Evolutionary conservation across 2,113 vertebrate species (phyloP), one percentile per base, ranked within the genome.

Genomic region (Equus quagga): DNA sequence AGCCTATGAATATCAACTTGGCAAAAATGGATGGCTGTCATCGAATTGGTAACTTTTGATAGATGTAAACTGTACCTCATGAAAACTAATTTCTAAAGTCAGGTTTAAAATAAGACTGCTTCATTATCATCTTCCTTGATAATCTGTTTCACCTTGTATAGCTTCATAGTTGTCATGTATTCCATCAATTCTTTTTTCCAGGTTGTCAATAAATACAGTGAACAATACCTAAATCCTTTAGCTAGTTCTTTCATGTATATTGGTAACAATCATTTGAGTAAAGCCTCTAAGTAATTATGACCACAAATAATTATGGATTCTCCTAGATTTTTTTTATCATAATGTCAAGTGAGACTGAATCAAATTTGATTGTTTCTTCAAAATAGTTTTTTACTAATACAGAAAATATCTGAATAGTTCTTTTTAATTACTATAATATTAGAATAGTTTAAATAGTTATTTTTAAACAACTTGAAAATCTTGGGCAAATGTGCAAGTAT

Each of bases 291-390:
- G 28, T 84, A 96, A 81, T 67, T 91, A 81, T 49, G 41, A 70
- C 31, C 31, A 80, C 84, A 81, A 69, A 44, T 80, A 81, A 92
- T 92, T 93, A 69, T 23, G 70, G 2, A 58, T 89, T 62, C 33
- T 41, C 36, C 36, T 91, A 23, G 3, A 11, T 5, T 81, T 67
- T 91, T 92, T 67, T 19, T 9, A 64, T 84, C 51, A 85, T 46
- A 86, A 84, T 83, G 49, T 89, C 89, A 88, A 89, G 14, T 70
- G 60, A 91, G 18, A 80, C 11, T 87, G 14, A 65, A 67, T 67
- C 65, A 96, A n/a, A 84, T 18, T 88, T 88, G 5, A n/a, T 80
- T n/a, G 28, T 92, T 89, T 81, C 11, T 51, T 96, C 54, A 95
- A 60, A 72, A 28, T 64, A 33, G 44, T 81, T 75, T 87, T 91